Evolutionary conservation across 1,140 invertebrate genomes (phyloP).

Genomic region (Hylyphantes graminicola): DNA sequence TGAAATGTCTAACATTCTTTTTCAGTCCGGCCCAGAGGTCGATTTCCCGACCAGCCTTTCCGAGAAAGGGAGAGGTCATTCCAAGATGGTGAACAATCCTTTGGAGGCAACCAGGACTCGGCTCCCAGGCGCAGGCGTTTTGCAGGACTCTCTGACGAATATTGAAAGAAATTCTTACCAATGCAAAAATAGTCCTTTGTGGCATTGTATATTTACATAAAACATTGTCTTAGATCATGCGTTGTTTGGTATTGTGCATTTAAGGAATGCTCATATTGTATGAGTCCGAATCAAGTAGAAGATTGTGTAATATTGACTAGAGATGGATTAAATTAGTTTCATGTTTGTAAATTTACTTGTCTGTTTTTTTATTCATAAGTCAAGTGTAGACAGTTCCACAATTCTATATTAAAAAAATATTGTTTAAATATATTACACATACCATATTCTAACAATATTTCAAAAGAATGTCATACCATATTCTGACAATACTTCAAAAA

Average conservation of each 20-base stretch:
- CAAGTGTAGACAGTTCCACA: too few species aligned
- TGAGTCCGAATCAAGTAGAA: neutral
- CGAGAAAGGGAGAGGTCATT: conserved; percentile 35
- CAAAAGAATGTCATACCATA: too few species aligned
- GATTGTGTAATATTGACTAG: neutral
- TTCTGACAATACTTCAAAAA: too few species aligned
- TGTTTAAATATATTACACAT: too few species aligned
- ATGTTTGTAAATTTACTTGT: conserved; percentile 8
- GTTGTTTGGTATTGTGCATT: neutral
- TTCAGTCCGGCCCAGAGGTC: conserved; percentile 12
- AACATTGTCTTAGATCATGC: conserved; percentile 26
- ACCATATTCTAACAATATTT: too few species aligned
- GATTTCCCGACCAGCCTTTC: conserved; percentile 21
- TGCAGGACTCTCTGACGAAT: conserved; percentile 47
- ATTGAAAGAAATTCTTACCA: neutral
- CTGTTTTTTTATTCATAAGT: too few species aligned
- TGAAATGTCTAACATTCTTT: neutral
- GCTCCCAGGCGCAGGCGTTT: conserved; percentile 38
- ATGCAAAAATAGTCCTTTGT: neutral
- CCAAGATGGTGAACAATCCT: neutral
- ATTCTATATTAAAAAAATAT: too few species aligned
- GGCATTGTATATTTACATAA: conserved; percentile 51
- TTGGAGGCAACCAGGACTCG: neutral
- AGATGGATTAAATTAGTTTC: neutral
- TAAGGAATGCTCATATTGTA: neutral